Evolutionary conservation across 1,140 invertebrate genomes (phyloP).

Genomic region (Melipona quadrifasciata): DNA sequence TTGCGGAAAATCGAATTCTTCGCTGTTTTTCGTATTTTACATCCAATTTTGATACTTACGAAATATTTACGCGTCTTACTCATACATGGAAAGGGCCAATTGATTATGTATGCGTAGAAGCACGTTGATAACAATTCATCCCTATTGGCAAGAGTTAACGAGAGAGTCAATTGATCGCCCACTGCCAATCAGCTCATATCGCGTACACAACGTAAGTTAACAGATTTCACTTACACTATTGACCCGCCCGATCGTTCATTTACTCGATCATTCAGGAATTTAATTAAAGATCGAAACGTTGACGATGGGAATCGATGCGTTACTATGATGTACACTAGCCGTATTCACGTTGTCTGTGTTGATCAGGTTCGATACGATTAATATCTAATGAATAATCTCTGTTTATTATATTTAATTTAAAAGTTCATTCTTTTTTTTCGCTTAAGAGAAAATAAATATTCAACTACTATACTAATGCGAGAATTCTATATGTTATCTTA

Average conservation of each 20-base stretch:
- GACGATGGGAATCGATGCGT: constrained; percentile 59
- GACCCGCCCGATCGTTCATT: constrained; percentile 70
- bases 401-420: constrained; percentile 5
- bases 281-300: constrained; percentile 70
- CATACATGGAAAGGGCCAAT: constrained; percentile 65
- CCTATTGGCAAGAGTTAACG: constrained; percentile 78
- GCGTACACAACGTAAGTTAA: constrained; percentile 69
- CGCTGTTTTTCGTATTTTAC: neutral
- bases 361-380: constrained; percentile 37
- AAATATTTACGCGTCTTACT: constrained; percentile 44
- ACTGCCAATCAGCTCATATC: constrained; percentile 75
- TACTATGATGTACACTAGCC: constrained; percentile 46
- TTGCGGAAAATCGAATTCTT: neutral
- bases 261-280: constrained; percentile 63
- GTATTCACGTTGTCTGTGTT: constrained; percentile 28
- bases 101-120: constrained; percentile 75
- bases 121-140: constrained; percentile 76
- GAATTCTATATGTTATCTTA: constrained; percentile 16
- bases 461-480: neutral
- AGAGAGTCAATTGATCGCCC: constrained; percentile 79
- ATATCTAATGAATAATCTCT: constrained; percentile 22
- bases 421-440: neutral
- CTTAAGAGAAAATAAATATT: neutral
- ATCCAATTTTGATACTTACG: constrained; percentile 28
- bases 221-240: constrained; percentile 79